A percentile compares a stretch with the other conserved stretches of the same genome.
phyloP scores from a whole-genome alignment of 1,140 invertebrate species.

The Caerostris darwini region DNA sequence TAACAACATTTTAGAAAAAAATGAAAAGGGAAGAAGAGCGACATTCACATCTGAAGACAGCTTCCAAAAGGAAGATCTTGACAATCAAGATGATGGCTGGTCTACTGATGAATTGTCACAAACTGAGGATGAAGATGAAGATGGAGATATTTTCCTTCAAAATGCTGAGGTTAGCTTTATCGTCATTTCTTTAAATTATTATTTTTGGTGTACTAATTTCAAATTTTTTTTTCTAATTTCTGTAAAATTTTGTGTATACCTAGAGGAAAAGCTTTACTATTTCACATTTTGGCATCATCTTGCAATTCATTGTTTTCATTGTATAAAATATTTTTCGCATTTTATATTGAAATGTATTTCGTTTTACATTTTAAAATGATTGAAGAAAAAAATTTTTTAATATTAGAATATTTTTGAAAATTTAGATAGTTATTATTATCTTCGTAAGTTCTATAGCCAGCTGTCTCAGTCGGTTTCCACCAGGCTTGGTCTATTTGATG shows the following conservation, averaged over 20 bases:
- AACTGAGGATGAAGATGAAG: constrained; percentile 81
- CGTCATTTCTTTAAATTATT: not conserved
- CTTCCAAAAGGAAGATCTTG: constrained; percentile 79
- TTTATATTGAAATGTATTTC: no score
- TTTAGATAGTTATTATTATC: no score
- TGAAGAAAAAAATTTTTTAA: no score
- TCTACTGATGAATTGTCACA: constrained; percentile 82
- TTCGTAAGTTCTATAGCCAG: no score
- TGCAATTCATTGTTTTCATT: no score
- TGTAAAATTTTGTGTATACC: not conserved
- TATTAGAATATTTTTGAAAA: no score
- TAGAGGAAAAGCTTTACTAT: not conserved
- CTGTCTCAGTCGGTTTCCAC: no score
- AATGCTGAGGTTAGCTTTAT: constrained; percentile 80
- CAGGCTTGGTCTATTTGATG: no score
- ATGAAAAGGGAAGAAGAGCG: constrained; percentile 88
- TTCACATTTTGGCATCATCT: no score
- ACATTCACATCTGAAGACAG: constrained; percentile 87
- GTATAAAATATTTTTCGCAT: no score
- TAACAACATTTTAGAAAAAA: constrained; percentile 68
- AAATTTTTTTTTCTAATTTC: not conserved
- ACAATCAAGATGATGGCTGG: constrained; percentile 82
- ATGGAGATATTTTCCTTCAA: constrained; percentile 80
- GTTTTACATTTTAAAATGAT: no score
- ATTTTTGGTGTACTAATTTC: not conserved